These are phyloP conservation scores for Choloepus didactylus DNA, from an alignment of 2,797 vertebrate genomes.

Conservation along the genomic window DNA sequence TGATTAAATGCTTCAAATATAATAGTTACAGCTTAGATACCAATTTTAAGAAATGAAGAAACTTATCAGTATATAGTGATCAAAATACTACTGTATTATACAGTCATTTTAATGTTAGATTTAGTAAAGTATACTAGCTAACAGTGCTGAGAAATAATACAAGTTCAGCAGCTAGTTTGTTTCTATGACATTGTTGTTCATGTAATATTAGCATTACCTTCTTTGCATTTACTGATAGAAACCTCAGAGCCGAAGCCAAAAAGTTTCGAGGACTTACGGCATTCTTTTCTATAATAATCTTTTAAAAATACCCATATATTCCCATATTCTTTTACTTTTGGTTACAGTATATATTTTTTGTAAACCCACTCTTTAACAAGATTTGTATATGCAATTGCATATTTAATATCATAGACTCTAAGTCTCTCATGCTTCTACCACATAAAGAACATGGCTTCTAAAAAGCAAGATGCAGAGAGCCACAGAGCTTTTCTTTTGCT, in stretches of 20 bases:
- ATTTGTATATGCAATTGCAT: neutral
- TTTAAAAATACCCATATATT: neutral
- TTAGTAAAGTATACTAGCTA: neutral
- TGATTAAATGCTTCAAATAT: slow-evolving; percentile 22
- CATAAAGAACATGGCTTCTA: neutral
- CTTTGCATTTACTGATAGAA: slow-evolving; percentile 7
- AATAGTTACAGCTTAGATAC: slow-evolving; percentile 57
- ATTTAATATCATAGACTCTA: slow-evolving; percentile 22
- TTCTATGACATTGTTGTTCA: neutral
- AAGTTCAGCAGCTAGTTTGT: neutral
- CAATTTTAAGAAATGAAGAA: slow-evolving; percentile 1
- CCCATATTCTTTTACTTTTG: neutral
- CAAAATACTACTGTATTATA: neutral
- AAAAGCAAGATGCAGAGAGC: neutral
- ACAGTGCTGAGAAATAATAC: neutral
- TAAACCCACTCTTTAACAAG: neutral
- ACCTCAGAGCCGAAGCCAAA: slow-evolving; percentile 1
- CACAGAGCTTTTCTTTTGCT: neutral
- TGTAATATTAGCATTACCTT: neutral
- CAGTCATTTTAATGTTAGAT: neutral
- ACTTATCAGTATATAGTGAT: neutral
- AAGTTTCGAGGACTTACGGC: neutral
- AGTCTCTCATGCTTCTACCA: neutral
- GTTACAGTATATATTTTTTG: slow-evolving; percentile 28
- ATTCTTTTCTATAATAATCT: neutral